These are phyloP conservation scores for Rhagonycha fulva DNA, from an alignment of 2,888 invertebrate species.

Conservation along the genomic window DNA sequence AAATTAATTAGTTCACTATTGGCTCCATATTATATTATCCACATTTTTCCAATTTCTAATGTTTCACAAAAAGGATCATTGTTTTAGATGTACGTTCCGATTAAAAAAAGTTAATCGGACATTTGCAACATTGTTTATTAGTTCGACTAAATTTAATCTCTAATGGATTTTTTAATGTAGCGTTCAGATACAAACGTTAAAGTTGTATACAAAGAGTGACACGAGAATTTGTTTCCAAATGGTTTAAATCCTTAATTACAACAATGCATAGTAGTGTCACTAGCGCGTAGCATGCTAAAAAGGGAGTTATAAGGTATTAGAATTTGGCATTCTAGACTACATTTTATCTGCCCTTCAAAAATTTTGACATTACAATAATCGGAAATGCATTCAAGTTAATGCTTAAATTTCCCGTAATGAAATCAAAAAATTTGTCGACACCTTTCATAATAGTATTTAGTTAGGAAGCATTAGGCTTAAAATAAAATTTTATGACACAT, in stretches of 20 bases:
- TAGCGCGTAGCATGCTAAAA: slow-evolving; percentile 10
- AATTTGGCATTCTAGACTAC: background rate
- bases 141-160: background rate
- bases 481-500: background rate
- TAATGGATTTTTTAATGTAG: slow-evolving; percentile 5
- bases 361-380: background rate
- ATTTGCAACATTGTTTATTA: background rate
- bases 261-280: slow-evolving; percentile 27
- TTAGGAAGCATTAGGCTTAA: background rate
- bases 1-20: background rate
- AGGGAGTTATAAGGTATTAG: background rate
- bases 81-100: background rate
- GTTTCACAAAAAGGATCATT: background rate
- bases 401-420: background rate
- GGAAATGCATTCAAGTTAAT: background rate
- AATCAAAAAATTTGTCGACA: background rate
- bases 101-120: background rate
- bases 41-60: background rate
- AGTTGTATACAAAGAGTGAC: slow-evolving; percentile 13
- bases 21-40: background rate
- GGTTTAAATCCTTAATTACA: slow-evolving; percentile 26
- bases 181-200: background rate
- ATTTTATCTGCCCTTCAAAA: background rate
- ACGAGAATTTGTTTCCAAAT: slow-evolving; percentile 18
- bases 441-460: background rate